These are phyloP conservation scores for Sebastes kiyomatsui DNA, from an alignment of 2,797 vertebrate species.

Conservation along the genomic window DNA sequence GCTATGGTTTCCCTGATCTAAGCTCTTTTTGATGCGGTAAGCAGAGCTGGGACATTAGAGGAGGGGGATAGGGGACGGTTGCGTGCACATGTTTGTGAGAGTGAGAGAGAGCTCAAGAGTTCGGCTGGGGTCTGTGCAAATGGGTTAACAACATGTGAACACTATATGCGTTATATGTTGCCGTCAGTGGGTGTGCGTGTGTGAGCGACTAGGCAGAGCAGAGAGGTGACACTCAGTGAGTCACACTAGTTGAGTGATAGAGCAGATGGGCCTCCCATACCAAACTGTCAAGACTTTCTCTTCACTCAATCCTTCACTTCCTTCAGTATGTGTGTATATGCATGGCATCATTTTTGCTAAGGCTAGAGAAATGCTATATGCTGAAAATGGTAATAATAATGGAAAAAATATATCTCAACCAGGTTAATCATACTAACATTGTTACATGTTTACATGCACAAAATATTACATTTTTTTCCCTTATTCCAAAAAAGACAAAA, in stretches of 20 bases:
- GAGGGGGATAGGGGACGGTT: slow-evolving; percentile 4
- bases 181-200: background rate
- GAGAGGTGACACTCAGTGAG: slow-evolving; percentile 41
- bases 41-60: slow-evolving; percentile 56
- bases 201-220: background rate
- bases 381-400: background rate
- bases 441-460: too few relatives aligned
- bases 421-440: background rate
- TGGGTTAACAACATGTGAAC: slow-evolving; percentile 42
- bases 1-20: slow-evolving; percentile 74
- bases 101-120: background rate
- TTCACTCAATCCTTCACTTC: background rate
- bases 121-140: slow-evolving; percentile 17
- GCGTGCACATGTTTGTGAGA: background rate
- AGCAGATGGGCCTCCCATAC: slow-evolving; percentile 56
- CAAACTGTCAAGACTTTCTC: slow-evolving; percentile 39
- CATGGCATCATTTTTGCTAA: background rate
- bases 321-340: background rate
- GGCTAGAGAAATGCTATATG: background rate
- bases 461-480: rapidly evolving
- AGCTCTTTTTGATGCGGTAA: slow-evolving; percentile 73
- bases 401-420: background rate
- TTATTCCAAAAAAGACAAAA: too few relatives aligned
- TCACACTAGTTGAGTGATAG: slow-evolving; percentile 30
- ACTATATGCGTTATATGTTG: slow-evolving; percentile 5